phyloP scores from a whole-genome alignment of 92 coral and sea anemone species.

The Palythoa heliodiscus region DNA sequence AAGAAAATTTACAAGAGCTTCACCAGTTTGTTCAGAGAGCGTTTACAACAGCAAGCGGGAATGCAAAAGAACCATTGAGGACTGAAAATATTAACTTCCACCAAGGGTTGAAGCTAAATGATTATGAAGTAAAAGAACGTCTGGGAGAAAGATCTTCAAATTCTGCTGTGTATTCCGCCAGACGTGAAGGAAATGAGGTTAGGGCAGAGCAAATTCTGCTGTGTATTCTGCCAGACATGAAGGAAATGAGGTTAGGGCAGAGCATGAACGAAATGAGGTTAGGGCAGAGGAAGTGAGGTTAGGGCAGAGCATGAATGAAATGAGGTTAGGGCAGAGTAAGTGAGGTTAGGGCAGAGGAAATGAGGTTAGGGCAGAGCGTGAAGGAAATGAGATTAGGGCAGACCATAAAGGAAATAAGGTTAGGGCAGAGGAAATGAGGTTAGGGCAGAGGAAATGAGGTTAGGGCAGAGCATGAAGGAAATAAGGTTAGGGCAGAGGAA shows the following conservation, averaged over 20 bases:
- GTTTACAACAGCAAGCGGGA: conserved; percentile 32
- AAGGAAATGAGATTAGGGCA: conserved; percentile 45
- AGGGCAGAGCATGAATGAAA: conserved; percentile 16
- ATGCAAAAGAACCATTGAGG: neutral
- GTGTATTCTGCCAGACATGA: conserved; percentile 75
- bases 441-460: conserved; percentile 46
- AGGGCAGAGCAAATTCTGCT: conserved; percentile 60
- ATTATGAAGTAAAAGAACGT: conserved; percentile 71
- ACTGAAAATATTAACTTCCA: conserved; percentile 29
- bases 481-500: conserved; percentile 46
- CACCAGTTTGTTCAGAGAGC: conserved; percentile 66
- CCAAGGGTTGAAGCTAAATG: conserved; percentile 59
- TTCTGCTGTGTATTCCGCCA: conserved; percentile 88
- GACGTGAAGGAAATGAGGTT: conserved; percentile 51
- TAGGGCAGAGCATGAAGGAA: conserved; percentile 14
- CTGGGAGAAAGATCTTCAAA: conserved; percentile 81
- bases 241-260: too few species aligned
- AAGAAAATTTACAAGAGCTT: conserved; percentile 57
- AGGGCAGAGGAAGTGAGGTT: conserved; percentile 57
- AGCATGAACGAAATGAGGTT: too few species aligned
- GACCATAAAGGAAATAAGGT: too few species aligned
- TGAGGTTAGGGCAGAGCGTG: conserved; percentile 46
- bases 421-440: conserved; percentile 59
- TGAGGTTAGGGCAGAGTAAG: conserved; percentile 49
- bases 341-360: too few species aligned